Base-by-base conservation (phyloP, 2,113 vertebrate genomes). In the Lophura nycthemera region DNA sequence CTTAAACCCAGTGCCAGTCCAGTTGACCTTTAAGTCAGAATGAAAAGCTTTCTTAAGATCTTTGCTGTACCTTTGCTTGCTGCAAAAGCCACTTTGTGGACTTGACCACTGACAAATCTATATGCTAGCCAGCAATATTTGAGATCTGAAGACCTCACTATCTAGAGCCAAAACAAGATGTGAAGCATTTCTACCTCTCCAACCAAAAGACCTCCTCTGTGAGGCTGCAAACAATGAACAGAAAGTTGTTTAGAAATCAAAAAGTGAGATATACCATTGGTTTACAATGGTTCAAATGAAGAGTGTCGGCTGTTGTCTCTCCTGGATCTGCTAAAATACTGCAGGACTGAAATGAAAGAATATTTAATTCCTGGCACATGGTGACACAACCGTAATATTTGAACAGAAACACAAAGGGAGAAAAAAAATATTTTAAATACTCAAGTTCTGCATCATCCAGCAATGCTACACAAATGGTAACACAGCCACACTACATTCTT, bases 131-230 rank as follows among this genome's bases (percentile, higher is more conserved):
- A 95, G 81, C 57, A 78, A 73, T 88, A 95, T 65, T 91, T 0
- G 1, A 96, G 80, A 95, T 96, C 97, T 97, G 96, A 97, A 97
- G 86, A 96, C 98, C 97, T 98, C 95, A 95, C 98, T 98, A 98
- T 98, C 98, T 98, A 98, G 94, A 97, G 97, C 97, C 97, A 98
- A 97, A 94, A 97, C 85, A 97, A 97, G 81, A 97, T 97, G 96
- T 92, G 97, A 98, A 98, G 97, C 97, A 92, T 97, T 98, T 99
- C 99, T 99, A 99, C 99, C 99, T 99, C 99, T 98, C 98, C 98
- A 98, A 97, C 98, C 98, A 98, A 98, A 98, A 98, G 99, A 98
- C 98, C 98, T 98, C 98, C 98, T 97, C 91, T 98, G 98, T 95
- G 98, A 98, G 94, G 98, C 99, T 99, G 99, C 78, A 88, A 98